Base-by-base conservation (phyloP, 2,797 vertebrate genomes). In the Melanotaenia maccullochi region DNA sequence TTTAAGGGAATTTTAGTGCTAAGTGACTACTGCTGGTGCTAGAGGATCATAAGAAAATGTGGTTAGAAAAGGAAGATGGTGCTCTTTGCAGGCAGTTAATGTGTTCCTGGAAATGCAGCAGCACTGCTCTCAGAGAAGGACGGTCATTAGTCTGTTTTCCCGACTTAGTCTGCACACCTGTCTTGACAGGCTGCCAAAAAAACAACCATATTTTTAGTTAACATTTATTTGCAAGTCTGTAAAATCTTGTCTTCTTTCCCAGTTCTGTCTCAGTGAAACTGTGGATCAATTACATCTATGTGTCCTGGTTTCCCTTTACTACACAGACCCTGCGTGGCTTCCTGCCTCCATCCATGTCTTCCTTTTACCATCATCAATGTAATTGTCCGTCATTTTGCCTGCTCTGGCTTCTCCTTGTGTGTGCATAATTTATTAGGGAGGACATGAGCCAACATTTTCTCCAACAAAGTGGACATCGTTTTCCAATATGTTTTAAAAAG, bases 71-170 rank as follows among this genome's bases (percentile, higher is more conserved):
- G 77, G 84, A 85, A 71, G 81, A 76, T 63, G 69, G 67, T 25
- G 69, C 66, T 79, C 79, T 47, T 60, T 61, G 40, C 62, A 57
- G 73, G 30, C 71, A 32, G 65, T 68, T 91, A 88, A 90, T 90
- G 88, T 84, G 71, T 90, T 92, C 86, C 88, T 86, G 90, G 88
- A 90, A 90, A 83, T 44, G 72, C 75, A 62, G 71, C 70, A 60
- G 76, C 77, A 58, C 36, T 44, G 65, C 76, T 73, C 62, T 82
- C 86, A 32, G 79, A 86, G 78, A 84, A 38, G 33, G 9, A 60
- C 9, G 55, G 61, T 84, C 85, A 82, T 85, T 76, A 86, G 80
- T 81, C 65, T 12, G 13, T 68, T 81, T 79, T 67, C 70, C 60
- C 54, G 65, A 82, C 65, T 76, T 42, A 65, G 74, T 59, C 38